Evolutionary conservation across 2,797 vertebrate species (phyloP), one percentile per base, ranked within the genome.

Genomic region (Epinephelus awoara): DNA sequence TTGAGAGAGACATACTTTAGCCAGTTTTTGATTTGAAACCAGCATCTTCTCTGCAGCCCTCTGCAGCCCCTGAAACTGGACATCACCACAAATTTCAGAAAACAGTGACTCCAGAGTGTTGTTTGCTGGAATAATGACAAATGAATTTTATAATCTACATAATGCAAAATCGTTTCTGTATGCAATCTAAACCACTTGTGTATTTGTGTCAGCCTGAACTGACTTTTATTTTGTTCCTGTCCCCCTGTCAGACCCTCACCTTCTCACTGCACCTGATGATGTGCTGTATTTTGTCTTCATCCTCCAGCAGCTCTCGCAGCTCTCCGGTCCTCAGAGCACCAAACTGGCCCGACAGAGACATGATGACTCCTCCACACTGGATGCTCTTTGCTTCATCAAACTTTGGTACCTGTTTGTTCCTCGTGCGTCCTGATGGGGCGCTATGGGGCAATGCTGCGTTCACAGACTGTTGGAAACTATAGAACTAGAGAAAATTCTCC

Each of bases 261-360:
- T 91, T 92, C 27, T 88, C 80, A 47, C 80, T 89, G 34, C 75
- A 38, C 19, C 70, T 82, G 76, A 89, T 49, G 3, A 83, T 86
- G 40, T 65, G 64, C n/a, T 61, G 77, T 0, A 93, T 77, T 61
- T 73, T 82, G 57, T 88, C 82, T 9, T 94, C 93, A 9, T 93
- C 88, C 7, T 91, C 79, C 72, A 94, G 77, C 67, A 94, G 80
- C 57, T 91, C 86, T 23, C 87, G 71, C 62, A 94, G 77, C 46
- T 93, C 88, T 70, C n/a, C 61, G 14, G 75, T 92, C 65, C 84
- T 89, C 70, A 91, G 72, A 66, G 51, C 54, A 5, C 49, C 75
- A 25, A 93, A 76, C 50, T 68, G 77, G n/a, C 61, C 77, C 23
- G 56, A 8, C 63, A 86, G 47, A 66, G 67, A 75, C 77, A 82